Evolutionary conservation across 2,113 vertebrate genomes (phyloP).

Genomic region (Centropus bengalensis): DNA sequence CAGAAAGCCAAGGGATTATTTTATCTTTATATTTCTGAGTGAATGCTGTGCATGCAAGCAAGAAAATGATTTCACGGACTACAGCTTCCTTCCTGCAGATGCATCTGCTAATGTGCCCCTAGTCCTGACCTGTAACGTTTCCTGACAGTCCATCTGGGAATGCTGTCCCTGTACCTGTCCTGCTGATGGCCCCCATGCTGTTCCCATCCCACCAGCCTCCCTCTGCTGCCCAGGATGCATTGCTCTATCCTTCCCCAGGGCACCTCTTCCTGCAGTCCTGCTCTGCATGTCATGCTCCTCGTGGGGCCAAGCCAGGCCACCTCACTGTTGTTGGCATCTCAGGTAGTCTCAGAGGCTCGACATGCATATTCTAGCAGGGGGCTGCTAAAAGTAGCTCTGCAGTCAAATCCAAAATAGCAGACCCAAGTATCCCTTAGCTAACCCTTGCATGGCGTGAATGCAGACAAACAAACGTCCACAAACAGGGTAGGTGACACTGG

Average conservation of each 20-base stretch:
- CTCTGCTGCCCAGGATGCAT: not conserved
- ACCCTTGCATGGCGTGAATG: not conserved
- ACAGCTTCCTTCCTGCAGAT: conserved; percentile 44
- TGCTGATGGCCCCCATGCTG: accelerated
- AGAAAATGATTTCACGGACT: conserved; percentile 58
- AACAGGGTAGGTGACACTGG: not conserved
- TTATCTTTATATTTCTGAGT: conserved; percentile 52
- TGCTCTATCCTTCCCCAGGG: not conserved
- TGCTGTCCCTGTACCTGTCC: conserved; percentile 6
- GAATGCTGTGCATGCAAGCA: conserved; percentile 64
- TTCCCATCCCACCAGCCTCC: not conserved
- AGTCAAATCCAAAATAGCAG: not conserved
- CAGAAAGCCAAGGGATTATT: conserved; percentile 24
- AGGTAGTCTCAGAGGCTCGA: not conserved
- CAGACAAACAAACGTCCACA: not conserved
- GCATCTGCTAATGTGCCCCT: conserved; percentile 13
- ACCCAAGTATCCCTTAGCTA: not conserved
- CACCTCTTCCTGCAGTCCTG: not conserved
- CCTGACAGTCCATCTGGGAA: not conserved
- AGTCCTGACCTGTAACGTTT: conserved; percentile 34
- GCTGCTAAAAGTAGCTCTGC: not conserved
- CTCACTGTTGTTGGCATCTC: not conserved
- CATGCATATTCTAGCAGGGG: not conserved
- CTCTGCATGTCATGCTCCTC: not conserved
- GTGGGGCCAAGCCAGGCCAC: not conserved